Conservation (phyloP, 2,888 invertebrate species). For the Microchrysa polita region DNA sequence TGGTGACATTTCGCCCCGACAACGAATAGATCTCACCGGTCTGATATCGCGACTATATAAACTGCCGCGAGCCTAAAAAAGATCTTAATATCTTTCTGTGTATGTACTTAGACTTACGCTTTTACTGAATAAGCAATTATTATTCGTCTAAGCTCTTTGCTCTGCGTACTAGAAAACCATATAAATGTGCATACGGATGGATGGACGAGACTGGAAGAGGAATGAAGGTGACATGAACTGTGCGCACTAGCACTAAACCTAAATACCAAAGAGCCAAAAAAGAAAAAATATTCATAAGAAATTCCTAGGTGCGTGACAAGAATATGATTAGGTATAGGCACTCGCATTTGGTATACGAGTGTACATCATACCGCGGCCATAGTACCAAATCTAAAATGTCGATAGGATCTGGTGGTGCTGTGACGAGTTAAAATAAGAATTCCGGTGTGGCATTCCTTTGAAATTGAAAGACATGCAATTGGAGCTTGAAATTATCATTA, state of each 20-base stretch:
- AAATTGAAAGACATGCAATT: not conserved
- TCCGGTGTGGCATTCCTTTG: too few species aligned
- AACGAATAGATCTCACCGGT: conserved; percentile 3
- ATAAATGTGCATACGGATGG: not conserved
- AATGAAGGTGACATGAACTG: conserved; percentile 16
- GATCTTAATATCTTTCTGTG: too few species aligned
- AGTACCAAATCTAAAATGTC: not conserved
- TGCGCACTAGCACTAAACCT: not conserved
- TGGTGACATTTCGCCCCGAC: conserved; percentile 19
- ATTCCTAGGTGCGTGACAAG: conserved; percentile 13
- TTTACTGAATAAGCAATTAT: too few species aligned
- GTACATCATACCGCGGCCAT: not conserved
- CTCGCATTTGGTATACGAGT: not conserved
- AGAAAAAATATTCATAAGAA: too few species aligned
- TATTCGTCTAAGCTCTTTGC: too few species aligned
- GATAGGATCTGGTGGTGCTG: too few species aligned
- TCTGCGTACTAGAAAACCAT: not conserved
- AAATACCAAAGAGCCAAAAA: not conserved
- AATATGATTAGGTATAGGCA: not conserved
- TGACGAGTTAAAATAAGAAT: not conserved
- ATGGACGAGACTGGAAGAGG: too few species aligned
- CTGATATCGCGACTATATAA: too few species aligned
- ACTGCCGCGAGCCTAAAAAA: not conserved
- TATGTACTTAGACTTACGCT: not conserved
- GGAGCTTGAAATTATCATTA: conserved; percentile 23